Percentiles rank a stretch among this genome's conserved stretches.
Conservation (phyloP, 2,113 vertebrate genomes). For the Myiozetetes cayanensis region DNA sequence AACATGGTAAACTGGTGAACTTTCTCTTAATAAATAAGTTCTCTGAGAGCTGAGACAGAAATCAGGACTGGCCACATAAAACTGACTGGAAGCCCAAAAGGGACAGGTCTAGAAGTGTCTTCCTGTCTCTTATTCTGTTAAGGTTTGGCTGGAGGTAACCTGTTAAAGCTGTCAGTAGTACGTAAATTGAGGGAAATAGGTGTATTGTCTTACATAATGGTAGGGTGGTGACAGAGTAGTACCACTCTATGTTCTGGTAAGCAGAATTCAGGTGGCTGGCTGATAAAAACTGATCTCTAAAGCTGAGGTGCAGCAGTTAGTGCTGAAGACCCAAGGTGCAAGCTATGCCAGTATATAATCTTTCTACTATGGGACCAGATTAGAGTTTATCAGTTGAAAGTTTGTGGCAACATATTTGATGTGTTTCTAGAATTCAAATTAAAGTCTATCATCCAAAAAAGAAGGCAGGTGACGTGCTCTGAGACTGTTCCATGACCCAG, state of each 20-base stretch:
- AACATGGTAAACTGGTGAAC: not conserved
- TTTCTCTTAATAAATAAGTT: not conserved
- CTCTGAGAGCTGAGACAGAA: not conserved
- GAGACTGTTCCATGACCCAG: not conserved
- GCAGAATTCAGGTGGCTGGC: not conserved
- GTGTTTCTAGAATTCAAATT: not conserved
- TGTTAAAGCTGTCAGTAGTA: not conserved
- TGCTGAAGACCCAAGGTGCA: not conserved
- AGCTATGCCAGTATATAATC: not conserved
- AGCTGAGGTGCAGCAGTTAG: not conserved
- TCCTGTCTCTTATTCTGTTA: not conserved
- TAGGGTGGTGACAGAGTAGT: not conserved
- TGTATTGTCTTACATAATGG: not conserved
- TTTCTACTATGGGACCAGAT: not conserved
- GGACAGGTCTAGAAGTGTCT: not conserved
- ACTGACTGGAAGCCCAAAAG: not conserved
- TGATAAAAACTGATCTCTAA: not conserved
- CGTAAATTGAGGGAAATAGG: not conserved
- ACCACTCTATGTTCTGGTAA: rapidly evolving
- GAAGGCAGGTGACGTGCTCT: not conserved
- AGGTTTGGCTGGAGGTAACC: not conserved
- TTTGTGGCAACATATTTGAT: not conserved
- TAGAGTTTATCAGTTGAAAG: not conserved
- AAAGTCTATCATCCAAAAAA: not conserved
- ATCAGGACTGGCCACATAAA: not conserved